A percentile compares a stretch with the other conserved stretches of the same genome.
phyloP scores from a whole-genome alignment of 2,113 vertebrate species.

The Malaclemys terrapin region DNA sequence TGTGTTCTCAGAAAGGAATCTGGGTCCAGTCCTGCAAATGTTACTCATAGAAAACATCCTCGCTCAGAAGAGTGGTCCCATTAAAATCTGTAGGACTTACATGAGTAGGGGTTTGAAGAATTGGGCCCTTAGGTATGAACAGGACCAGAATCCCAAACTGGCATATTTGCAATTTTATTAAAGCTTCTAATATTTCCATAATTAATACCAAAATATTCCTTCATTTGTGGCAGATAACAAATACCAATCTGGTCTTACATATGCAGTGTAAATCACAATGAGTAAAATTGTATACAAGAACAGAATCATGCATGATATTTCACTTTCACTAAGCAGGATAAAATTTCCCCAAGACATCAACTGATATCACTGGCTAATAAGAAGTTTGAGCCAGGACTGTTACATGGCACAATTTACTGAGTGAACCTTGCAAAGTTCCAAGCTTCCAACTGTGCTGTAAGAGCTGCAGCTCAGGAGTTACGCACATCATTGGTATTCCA shows the following conservation, averaged over 20 bases:
- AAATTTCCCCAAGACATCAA: conserved; percentile 47
- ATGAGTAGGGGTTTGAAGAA: background rate
- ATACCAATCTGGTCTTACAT: background rate
- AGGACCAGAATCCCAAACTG: background rate
- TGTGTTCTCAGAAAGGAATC: background rate
- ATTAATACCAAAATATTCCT: conserved; percentile 62
- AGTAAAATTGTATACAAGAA: background rate
- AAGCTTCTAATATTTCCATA: conserved; percentile 18
- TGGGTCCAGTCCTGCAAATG: background rate
- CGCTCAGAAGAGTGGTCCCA: background rate
- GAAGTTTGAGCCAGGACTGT: conserved; percentile 34
- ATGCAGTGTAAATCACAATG: background rate
- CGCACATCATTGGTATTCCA: conserved; percentile 35
- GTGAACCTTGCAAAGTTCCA: background rate
- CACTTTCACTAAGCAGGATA: conserved; percentile 61
- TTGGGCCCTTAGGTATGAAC: background rate
- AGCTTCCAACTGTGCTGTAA: conserved; percentile 46
- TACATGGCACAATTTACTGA: conserved; percentile 47
- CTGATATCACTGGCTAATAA: background rate
- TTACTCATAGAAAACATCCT: background rate
- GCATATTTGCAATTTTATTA: too few relatives aligned
- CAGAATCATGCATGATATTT: conserved; percentile 23
- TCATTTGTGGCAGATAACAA: conserved; percentile 50
- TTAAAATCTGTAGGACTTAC: conserved; percentile 10
- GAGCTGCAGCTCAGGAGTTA: conserved; percentile 69